Percentiles rank a stretch among this genome's conserved stretches.
Conservation (phyloP, 2,888 invertebrate genomes). For the Plutella xylostella region DNA sequence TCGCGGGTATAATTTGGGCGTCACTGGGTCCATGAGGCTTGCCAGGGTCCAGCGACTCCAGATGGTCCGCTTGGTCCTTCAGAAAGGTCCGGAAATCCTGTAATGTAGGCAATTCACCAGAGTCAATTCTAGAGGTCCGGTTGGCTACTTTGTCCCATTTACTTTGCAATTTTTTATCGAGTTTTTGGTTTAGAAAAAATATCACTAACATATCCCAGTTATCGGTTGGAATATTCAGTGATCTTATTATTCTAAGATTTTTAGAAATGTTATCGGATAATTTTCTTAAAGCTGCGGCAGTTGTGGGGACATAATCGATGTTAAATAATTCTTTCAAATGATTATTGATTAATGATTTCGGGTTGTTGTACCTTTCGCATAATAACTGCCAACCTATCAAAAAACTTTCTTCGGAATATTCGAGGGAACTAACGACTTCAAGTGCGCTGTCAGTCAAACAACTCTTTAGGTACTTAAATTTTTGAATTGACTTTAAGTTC, state of each 20-base stretch:
- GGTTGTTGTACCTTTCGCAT: constrained; percentile 14
- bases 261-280: constrained; percentile 7
- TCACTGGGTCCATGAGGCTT: neutral
- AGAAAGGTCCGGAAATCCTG: constrained; percentile 6
- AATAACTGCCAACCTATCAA: constrained; percentile 13
- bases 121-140: neutral
- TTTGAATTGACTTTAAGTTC: constrained; percentile 3
- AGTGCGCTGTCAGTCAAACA: neutral
- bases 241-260: constrained; percentile 3
- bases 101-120: constrained; percentile 5
- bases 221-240: neutral
- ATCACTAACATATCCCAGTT: constrained; percentile 11
- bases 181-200: constrained; percentile 6
- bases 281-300: neutral
- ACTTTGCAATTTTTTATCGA: neutral
- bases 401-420: constrained; percentile 9
- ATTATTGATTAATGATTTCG: constrained; percentile 9
- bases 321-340: constrained; percentile 10
- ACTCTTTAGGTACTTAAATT: constrained; percentile 2
- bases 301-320: neutral
- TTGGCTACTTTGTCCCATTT: constrained; percentile 8
- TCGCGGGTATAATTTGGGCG: neutral
- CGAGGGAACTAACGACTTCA: neutral
- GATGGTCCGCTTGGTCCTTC: constrained; percentile 2
- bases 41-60: neutral